These are phyloP conservation scores for Xerus inauris DNA, from an alignment of 2,113 vertebrate genomes.

Conservation along the genomic window DNA sequence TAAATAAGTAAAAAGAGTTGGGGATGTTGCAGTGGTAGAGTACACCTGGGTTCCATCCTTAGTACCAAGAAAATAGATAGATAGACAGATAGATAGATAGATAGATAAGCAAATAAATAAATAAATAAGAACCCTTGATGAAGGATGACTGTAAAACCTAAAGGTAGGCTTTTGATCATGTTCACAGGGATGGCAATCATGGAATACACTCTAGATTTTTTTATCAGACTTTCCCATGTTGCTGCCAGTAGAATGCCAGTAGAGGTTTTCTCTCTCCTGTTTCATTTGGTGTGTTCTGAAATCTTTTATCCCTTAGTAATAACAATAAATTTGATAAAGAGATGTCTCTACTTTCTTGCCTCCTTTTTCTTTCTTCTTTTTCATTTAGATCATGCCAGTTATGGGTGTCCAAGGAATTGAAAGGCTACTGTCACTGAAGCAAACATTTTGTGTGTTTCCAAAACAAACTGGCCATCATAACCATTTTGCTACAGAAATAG, in stretches of 20 bases:
- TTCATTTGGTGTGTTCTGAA: background rate
- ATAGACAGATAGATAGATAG: too few relatives aligned
- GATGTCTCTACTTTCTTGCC: background rate
- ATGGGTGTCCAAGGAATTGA: background rate
- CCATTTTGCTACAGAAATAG: background rate
- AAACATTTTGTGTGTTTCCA: background rate
- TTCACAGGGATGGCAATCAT: background rate
- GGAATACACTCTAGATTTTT: background rate
- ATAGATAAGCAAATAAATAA: too few relatives aligned
- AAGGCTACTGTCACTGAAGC: background rate
- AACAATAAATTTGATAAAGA: background rate
- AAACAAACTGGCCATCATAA: background rate
- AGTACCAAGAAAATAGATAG: too few relatives aligned
- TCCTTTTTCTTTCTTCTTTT: background rate
- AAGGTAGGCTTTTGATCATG: background rate
- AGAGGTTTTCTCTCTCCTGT: background rate
- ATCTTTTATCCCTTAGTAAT: background rate
- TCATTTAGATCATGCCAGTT: background rate
- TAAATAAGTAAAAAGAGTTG: too few relatives aligned
- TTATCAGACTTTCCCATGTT: too few relatives aligned
- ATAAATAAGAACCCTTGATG: background rate
- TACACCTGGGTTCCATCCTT: too few relatives aligned
- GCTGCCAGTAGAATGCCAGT: background rate
- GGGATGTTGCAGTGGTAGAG: too few relatives aligned
- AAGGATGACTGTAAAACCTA: background rate